Percentiles rank a stretch among this genome's conserved stretches.
phyloP scores from a whole-genome alignment of 1,140 invertebrate genomes.

The Lordiphosa stackelbergi region DNA sequence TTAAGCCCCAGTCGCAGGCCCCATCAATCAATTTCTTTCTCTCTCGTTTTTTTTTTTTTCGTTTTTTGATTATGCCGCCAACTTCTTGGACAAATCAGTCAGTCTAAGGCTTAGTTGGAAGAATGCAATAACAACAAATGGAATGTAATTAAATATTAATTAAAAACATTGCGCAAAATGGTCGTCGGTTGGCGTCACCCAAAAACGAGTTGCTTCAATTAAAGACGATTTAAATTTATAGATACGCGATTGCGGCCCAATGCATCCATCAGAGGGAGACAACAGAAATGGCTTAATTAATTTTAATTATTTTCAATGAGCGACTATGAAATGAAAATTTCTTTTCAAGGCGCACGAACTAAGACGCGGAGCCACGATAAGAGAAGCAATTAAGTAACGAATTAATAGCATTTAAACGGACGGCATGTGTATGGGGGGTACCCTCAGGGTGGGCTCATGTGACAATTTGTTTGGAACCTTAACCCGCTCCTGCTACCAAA shows the following conservation, averaged over 20 bases:
- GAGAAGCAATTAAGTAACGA: conserved; percentile 70
- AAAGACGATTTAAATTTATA: conserved; percentile 73
- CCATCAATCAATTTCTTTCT: conserved; percentile 62
- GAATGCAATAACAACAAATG: conserved; percentile 8
- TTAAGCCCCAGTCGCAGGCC: conserved; percentile 28
- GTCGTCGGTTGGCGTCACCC: conserved; percentile 39
- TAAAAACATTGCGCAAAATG: conserved; percentile 36
- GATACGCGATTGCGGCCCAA: conserved; percentile 17
- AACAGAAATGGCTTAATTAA: conserved; percentile 70
- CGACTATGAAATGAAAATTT: conserved; percentile 67
- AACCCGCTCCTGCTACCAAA: conserved; percentile 55
- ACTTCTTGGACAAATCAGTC: conserved; percentile 51
- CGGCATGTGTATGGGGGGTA: conserved; percentile 41
- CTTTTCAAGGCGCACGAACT: conserved; percentile 54
- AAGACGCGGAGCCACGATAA: conserved; percentile 55
- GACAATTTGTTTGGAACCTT: conserved; percentile 42
- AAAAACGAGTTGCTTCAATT: conserved; percentile 63
- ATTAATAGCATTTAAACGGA: conserved; percentile 61
- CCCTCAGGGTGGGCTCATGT: conserved; percentile 40
- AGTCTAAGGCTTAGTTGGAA: conserved; percentile 22
- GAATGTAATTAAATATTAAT: conserved; percentile 50
- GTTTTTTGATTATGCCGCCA: conserved; percentile 56
- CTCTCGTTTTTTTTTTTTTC: conserved; percentile 21
- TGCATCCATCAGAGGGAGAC: background rate
- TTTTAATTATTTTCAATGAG: conserved; percentile 75